Percentiles rank a stretch among this genome's conserved stretches.
Conservation (phyloP, 2,888 invertebrate species). For the Drosophila anomalata region DNA sequence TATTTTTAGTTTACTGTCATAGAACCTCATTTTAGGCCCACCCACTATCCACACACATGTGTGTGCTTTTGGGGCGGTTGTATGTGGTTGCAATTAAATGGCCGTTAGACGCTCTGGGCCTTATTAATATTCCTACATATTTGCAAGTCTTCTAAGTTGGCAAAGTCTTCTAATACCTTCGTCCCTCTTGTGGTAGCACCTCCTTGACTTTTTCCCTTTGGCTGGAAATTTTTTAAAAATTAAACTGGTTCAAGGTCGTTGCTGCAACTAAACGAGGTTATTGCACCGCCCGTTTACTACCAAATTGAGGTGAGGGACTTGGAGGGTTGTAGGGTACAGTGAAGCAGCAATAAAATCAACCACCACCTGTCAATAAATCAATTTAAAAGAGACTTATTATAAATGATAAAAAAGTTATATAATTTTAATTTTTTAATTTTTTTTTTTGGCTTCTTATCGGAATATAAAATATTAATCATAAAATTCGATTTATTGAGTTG, state of each 20-base stretch:
- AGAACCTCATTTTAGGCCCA: conserved; percentile 34
- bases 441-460: too few relatives aligned
- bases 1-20: conserved; percentile 74
- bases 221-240: conserved; percentile 60
- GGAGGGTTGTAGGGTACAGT: conserved; percentile 7
- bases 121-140: conserved; percentile 54
- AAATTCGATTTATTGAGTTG: conserved; percentile 3
- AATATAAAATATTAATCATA: background rate
- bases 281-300: conserved; percentile 62
- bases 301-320: background rate
- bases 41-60: conserved; percentile 18
- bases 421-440: background rate
- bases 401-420: background rate
- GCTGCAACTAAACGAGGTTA: conserved; percentile 66
- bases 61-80: conserved; percentile 20
- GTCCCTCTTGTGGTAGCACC: conserved; percentile 2
- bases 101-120: conserved; percentile 53
- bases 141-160: conserved; percentile 31
- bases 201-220: conserved; percentile 10
- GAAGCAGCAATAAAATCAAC: background rate
- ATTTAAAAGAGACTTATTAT: background rate
- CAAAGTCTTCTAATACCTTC: conserved; percentile 25
- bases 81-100: conserved; percentile 60
- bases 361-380: background rate
- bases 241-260: conserved; percentile 76